Evolutionary conservation across 2,113 vertebrate species (phyloP).

Genomic region (Cyanoramphus novaezelandiae): DNA sequence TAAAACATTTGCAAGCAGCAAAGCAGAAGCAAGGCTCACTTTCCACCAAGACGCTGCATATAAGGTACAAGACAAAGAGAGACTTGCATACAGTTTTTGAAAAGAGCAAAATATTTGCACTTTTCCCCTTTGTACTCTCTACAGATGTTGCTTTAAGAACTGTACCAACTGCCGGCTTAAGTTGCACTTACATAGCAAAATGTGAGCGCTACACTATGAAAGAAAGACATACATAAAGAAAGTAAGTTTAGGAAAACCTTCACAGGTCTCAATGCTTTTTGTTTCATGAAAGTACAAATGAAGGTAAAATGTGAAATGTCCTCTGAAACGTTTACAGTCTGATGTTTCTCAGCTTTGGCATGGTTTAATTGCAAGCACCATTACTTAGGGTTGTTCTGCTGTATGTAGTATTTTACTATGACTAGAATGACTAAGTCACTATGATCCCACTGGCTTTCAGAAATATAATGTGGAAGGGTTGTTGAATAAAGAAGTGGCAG

Average conservation of each 20-base stretch:
- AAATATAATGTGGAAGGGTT: neutral
- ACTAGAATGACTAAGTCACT: neutral
- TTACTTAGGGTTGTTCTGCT: neutral
- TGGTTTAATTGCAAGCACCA: neutral
- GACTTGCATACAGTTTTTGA: neutral
- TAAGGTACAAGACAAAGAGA: neutral
- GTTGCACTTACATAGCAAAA: neutral
- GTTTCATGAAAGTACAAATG: neutral
- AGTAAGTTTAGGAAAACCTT: neutral
- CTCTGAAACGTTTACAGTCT: neutral
- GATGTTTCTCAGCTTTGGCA: neutral
- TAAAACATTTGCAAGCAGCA: neutral
- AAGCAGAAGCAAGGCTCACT: neutral
- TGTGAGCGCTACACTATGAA: fast-evolving
- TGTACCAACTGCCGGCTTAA: neutral
- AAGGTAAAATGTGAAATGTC: neutral
- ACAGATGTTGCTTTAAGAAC: neutral
- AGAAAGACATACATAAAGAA: neutral
- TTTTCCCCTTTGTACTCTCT: neutral
- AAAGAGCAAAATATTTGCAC: neutral
- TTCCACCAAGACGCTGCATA: neutral
- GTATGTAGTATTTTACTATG: neutral
- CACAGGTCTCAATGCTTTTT: neutral
- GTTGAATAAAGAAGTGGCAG: neutral
- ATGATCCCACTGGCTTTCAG: neutral